Evolutionary conservation across 2,888 invertebrate species (phyloP).

Genomic region (Euphydryas editha): DNA sequence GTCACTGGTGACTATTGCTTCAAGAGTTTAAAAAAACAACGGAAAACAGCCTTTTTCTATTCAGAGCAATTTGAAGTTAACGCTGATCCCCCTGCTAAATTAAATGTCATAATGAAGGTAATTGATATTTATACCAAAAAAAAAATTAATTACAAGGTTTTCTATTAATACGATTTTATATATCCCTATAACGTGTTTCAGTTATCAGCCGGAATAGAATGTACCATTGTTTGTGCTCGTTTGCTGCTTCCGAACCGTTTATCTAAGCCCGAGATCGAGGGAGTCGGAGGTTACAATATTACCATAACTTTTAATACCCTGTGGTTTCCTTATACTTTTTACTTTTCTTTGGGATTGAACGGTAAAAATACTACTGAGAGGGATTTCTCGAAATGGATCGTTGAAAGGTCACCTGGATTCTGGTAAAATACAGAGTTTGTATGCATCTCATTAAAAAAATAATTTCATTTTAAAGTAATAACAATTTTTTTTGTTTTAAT

Average conservation of each 20-base stretch:
- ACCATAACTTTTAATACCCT: slow-evolving; percentile 56
- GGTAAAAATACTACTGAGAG: slow-evolving; percentile 57
- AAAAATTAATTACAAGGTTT: not conserved
- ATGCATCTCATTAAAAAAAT: not conserved
- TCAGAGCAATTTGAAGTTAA: slow-evolving; percentile 65
- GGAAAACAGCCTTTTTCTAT: slow-evolving; percentile 57
- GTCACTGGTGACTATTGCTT: slow-evolving; percentile 63
- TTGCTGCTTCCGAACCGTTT: slow-evolving; percentile 63
- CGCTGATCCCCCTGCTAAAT: slow-evolving; percentile 54
- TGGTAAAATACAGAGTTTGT: slow-evolving; percentile 45
- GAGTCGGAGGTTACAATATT: slow-evolving; percentile 69
- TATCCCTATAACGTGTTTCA: slow-evolving; percentile 42
- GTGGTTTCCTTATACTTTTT: slow-evolving; percentile 64
- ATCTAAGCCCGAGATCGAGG: slow-evolving; percentile 52
- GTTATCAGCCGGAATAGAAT: slow-evolving; percentile 70
- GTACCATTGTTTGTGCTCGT: slow-evolving; percentile 65
- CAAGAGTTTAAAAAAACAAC: slow-evolving; percentile 49
- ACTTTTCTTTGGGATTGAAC: slow-evolving; percentile 59
- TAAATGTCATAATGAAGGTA: slow-evolving; percentile 48
- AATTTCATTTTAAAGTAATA: no score
- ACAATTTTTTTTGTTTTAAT: not conserved
- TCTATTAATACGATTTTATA: not conserved
- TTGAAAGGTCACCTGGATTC: slow-evolving; percentile 54
- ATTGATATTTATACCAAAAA: not conserved
- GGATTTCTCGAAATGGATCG: slow-evolving; percentile 52